Evolutionary conservation across 2,113 vertebrate genomes (phyloP).

Genomic region (Sylvicapra grimmia): DNA sequence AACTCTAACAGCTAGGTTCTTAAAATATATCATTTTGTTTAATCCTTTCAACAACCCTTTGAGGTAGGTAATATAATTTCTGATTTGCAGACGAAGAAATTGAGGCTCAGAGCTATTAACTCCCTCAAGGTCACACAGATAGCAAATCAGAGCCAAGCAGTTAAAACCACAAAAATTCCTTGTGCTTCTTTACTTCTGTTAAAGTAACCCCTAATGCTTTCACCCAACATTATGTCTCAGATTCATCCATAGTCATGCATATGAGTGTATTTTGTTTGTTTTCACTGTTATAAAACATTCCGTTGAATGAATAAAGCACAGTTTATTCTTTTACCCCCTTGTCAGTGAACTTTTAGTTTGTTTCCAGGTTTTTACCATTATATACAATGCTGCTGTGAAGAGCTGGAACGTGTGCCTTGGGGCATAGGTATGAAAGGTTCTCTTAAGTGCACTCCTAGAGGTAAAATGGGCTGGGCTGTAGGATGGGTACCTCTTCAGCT

Average conservation of each 20-base stretch:
- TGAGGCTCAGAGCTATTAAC: not conserved
- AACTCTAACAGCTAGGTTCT: not conserved
- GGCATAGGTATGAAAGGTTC: not conserved
- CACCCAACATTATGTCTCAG: not conserved
- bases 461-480: not conserved
- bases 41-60: not conserved
- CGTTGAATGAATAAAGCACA: not conserved
- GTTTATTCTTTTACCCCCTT: not conserved
- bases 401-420: not conserved
- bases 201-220: not conserved
- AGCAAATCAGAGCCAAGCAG: not conserved
- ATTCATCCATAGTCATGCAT: not conserved
- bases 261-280: not conserved
- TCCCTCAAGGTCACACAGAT: not conserved
- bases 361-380: not conserved
- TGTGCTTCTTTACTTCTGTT: not conserved
- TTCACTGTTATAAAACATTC: not conserved
- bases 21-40: not conserved
- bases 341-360: not conserved
- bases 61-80: not conserved
- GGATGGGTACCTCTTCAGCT: not conserved
- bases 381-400: not conserved
- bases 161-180: not conserved
- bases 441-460: not conserved
- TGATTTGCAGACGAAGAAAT: not conserved